Evolutionary conservation across 2,888 invertebrate genomes (phyloP).

Genomic region (Eristalis tenax): DNA sequence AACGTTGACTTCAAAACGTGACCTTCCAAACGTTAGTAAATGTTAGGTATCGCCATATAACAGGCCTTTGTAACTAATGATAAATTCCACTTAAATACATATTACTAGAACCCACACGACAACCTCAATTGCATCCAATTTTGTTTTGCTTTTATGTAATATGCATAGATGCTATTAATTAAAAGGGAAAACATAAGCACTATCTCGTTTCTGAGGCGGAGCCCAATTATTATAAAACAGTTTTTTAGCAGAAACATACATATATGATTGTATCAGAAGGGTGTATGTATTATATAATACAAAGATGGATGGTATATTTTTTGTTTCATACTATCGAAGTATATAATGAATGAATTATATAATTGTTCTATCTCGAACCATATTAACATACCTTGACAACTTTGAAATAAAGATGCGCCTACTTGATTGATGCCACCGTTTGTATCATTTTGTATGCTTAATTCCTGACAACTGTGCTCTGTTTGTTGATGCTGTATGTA

Average conservation of each 20-base stretch:
- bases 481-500: constrained; percentile 41
- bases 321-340: neutral
- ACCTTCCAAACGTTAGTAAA: neutral
- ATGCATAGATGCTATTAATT: too few relatives aligned
- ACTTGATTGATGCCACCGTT: constrained; percentile 56
- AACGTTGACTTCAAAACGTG: too few relatives aligned
- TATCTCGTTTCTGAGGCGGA: too few relatives aligned
- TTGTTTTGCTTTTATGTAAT: too few relatives aligned
- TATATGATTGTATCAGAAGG: too few relatives aligned
- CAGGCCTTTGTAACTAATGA: neutral
- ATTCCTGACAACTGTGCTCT: constrained; percentile 30
- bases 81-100: too few relatives aligned
- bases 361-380: constrained; percentile 8
- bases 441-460: neutral
- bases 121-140: too few relatives aligned
- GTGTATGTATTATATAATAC: too few relatives aligned
- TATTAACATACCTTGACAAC: constrained; percentile 81
- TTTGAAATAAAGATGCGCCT: constrained; percentile 80
- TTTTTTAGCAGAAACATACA: too few relatives aligned
- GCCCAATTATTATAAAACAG: neutral
- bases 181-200: too few relatives aligned
- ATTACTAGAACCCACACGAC: too few relatives aligned
- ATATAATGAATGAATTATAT: neutral
- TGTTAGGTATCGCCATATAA: neutral
- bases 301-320: too few relatives aligned